Percentiles rank a stretch among this genome's conserved stretches.
phyloP scores from a whole-genome alignment of 2,888 invertebrate species.

The Nephrotoma appendiculata region DNA sequence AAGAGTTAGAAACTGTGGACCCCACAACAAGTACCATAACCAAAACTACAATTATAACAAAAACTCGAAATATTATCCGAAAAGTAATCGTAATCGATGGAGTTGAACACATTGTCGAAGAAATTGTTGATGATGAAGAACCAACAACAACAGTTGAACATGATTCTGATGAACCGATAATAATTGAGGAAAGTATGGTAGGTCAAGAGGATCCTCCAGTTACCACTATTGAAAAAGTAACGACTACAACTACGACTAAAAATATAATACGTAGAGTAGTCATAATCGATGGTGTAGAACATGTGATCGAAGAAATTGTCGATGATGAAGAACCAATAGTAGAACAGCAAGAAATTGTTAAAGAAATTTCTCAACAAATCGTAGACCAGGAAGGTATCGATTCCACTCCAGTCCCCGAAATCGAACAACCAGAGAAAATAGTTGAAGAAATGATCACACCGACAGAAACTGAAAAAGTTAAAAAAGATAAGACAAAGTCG shows the following conservation, averaged over 20 bases:
- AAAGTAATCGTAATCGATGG: slow-evolving; percentile 67
- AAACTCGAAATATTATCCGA: slow-evolving; percentile 58
- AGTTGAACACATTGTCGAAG: slow-evolving; percentile 69
- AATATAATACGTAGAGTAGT: slow-evolving; percentile 62
- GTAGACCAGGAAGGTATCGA: background rate
- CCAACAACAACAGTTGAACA: slow-evolving; percentile 11
- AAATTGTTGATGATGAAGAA: slow-evolving; percentile 49
- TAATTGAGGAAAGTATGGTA: slow-evolving; percentile 24
- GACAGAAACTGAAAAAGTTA: background rate
- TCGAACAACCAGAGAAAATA: background rate
- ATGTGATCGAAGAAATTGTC: slow-evolving; percentile 65
- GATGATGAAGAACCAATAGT: slow-evolving; percentile 59
- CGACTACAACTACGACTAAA: slow-evolving; percentile 55
- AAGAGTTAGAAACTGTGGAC: too few species aligned
- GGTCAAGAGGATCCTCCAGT: slow-evolving; percentile 39
- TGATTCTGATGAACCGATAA: slow-evolving; percentile 17
- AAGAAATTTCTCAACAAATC: background rate
- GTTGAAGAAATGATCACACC: background rate
- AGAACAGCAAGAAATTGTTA: background rate
- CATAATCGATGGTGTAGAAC: slow-evolving; percentile 71
- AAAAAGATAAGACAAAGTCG: background rate
- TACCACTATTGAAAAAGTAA: slow-evolving; percentile 70
- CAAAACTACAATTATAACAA: slow-evolving; percentile 41
- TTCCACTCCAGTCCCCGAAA: too few species aligned
- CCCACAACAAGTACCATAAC: too few species aligned